phyloP scores from a whole-genome alignment of 2,888 invertebrate species.

The Drosophila paranaensis region DNA sequence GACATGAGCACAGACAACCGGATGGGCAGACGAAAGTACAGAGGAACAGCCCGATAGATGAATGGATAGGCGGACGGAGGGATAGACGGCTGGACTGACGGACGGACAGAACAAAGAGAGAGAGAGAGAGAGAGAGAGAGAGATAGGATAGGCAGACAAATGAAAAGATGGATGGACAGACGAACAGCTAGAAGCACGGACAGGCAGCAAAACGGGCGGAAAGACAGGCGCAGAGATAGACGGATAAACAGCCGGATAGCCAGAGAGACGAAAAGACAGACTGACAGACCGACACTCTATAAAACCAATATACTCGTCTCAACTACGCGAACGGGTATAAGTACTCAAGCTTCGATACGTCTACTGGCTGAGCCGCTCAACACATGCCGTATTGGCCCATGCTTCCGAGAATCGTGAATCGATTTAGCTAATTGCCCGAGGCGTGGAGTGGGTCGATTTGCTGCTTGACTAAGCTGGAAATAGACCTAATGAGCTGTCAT shows the following conservation, averaged over 20 bases:
- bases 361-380: slow-evolving; percentile 1
- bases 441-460: background rate
- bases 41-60: no score
- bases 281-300: background rate
- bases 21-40: no score
- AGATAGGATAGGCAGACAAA: background rate
- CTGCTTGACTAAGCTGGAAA: background rate
- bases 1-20: background rate
- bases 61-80: no score
- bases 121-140: rapidly evolving
- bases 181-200: background rate
- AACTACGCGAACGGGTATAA: background rate
- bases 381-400: background rate
- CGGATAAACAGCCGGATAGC: background rate
- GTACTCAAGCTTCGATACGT: background rate
- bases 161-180: background rate
- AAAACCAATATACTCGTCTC: background rate
- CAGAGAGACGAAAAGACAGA: background rate
- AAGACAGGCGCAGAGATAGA: background rate
- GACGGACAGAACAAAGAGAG: background rate
- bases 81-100: background rate
- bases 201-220: background rate
- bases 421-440: slow-evolving; percentile 3
- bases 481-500: slow-evolving; percentile 3
- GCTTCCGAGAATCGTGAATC: slow-evolving; percentile 3